A percentile compares a stretch with the other conserved stretches of the same genome.
Evolutionary conservation across 2,797 vertebrate species (phyloP).

Genomic region (Vipera latastei): DNA sequence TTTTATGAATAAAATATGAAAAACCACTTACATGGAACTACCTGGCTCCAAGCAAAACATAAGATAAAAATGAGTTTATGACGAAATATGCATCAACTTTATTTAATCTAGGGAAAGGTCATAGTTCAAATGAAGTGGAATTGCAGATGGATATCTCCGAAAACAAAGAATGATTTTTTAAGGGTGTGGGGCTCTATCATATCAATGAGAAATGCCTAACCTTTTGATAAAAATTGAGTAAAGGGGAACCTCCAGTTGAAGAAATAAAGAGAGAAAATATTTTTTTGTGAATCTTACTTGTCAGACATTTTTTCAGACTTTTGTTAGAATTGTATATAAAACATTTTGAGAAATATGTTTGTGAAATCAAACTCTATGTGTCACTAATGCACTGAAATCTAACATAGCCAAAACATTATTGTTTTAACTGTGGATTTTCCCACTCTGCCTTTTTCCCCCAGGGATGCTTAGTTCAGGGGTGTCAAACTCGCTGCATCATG

Average conservation of each 20-base stretch:
- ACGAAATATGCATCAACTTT: neutral
- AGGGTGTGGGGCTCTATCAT: neutral
- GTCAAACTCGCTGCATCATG: too few species aligned
- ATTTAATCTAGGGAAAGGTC: neutral
- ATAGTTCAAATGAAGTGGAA: neutral
- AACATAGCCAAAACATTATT: neutral
- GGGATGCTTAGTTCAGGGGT: neutral
- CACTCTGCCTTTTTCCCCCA: neutral
- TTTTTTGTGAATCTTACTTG: neutral
- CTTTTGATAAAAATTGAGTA: neutral
- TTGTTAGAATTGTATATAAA: neutral
- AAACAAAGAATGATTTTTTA: neutral
- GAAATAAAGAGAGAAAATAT: neutral
- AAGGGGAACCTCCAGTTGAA: neutral
- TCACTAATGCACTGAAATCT: neutral
- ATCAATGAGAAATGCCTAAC: neutral
- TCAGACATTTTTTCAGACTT: neutral
- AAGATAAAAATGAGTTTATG: neutral
- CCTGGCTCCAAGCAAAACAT: neutral
- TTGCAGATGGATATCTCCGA: neutral
- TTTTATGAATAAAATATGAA: neutral
- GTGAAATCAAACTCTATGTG: neutral
- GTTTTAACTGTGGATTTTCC: neutral
- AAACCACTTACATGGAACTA: neutral
- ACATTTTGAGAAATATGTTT: neutral